Evolutionary conservation across 2,888 invertebrate species (phyloP), one percentile per base, ranked within the genome.

Genomic region (Tryphoninae sp.): DNA sequence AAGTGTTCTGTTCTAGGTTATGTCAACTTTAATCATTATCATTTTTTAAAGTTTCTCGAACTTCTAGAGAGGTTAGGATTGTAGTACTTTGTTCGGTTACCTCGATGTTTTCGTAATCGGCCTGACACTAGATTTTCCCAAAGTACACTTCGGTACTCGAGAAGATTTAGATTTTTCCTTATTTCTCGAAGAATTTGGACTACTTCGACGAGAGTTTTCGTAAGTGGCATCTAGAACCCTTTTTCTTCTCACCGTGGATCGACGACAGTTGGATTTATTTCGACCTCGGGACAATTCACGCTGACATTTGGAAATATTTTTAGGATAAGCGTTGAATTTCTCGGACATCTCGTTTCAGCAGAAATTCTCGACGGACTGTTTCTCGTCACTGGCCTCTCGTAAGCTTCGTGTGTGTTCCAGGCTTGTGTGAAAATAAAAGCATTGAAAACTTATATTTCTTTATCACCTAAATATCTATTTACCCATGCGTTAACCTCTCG

Each of bases 321-420:
- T 45, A 33, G 59, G 53, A n/a, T 45, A 19, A 68, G 53, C 62
- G 23, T 49, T 8, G 64, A 68, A 81, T 81, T 67, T 81, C 26
- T 64, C 40, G 61, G 68, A 81, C 81, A 81, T 81, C 69, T 73
- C 81, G 77, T 73, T 58, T 73, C 13, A 42, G 33, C 55, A 13
- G 49, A 62, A 22, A 62, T 62, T 45, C 9, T 45, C 8, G 53
- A 62, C 42, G 9, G 45, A n/a, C 33, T 9, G 3, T 16, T 40
- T 59, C 67, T 61, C 22, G 55, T 45, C 42, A 26, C 42, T n/a
- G 49, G 45, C 33, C 42, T 16, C 33, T 51, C 22, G 67, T 13
- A 53, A 64, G 40, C 64, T 74, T 23, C 7, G 19, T 2, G 4
- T 33, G 6, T 33, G 33, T 33, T 33, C 33, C 33, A 33, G 6